Base-by-base conservation (phyloP, 2,888 invertebrate genomes). In the Spodoptera picta region DNA sequence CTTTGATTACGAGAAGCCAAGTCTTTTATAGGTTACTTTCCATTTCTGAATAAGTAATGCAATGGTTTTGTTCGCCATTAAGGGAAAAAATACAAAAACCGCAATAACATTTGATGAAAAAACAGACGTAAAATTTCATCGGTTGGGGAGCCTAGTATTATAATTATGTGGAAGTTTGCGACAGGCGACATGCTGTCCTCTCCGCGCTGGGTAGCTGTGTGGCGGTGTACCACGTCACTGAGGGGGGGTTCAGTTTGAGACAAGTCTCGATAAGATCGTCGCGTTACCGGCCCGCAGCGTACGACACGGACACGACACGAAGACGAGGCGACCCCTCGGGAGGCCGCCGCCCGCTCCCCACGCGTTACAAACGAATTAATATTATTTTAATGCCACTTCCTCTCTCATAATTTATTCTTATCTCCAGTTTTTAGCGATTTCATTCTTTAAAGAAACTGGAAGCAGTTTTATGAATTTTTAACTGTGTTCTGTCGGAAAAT, bases 401-500 rank as follows among this genome's bases (percentile, higher is more conserved):
- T 82, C 75, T 81, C 74, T 83, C 89, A 87, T 92, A 89, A 90
- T 91, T 93, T 88, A 88, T 85, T 87, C 87, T 90, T 92, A 92
- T 92, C 92, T 85, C 79, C 75, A 81, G 78, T 86, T 88, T 78
- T 85, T 81, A 62, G 58, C 70, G 61, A 68, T 75, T 69, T 71
- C 55, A 70, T 74, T 79, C 73, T 64, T 66, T 67, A 62, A 63
- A 75, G 77, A 75, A 77, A 75, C 61, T 69, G 74, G 66, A 72
- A 69, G 54, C 64, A 56, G 63, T 80, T 79, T 78, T 79, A 77
- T 78, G 66, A 77, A 67, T 77, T 80, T 77, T 73, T 66, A 73
- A 74, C 62, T 52, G 66, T 77, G 67, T 78, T 76, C 58, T 63
- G 63, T 46, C 44, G 60, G 53, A 70, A 70, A 73, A 75, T 74